Evolutionary conservation across 1,140 invertebrate species (phyloP).

Genomic region (Yoshiicerus persimilis): DNA sequence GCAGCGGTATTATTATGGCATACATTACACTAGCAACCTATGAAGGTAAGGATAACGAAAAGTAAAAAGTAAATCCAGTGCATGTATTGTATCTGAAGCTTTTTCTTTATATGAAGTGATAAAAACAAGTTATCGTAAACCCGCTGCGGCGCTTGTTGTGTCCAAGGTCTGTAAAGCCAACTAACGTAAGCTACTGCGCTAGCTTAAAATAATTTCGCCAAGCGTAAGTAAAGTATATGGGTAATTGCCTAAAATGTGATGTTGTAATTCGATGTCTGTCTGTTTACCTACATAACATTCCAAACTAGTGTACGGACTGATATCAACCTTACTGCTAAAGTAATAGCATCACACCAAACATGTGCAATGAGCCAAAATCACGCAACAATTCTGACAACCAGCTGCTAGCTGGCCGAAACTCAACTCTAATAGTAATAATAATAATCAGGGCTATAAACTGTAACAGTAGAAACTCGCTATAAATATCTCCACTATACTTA

Average conservation of each 20-base stretch:
- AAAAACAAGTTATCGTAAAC: background rate
- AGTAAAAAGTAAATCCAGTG: background rate
- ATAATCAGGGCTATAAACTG: background rate
- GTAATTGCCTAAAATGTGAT: background rate
- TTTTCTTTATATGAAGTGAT: background rate
- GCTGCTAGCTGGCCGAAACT: background rate
- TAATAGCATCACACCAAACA: slow-evolving; percentile 2
- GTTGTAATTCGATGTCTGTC: slow-evolving; percentile 1
- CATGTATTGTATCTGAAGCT: background rate
- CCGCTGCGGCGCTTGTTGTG: background rate
- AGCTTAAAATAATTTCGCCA: background rate
- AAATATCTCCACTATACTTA: background rate
- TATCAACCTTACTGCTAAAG: background rate
- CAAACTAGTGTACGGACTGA: background rate
- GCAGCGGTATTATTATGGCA: background rate
- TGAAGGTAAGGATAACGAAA: background rate
- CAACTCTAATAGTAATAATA: background rate
- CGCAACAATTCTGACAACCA: slow-evolving; percentile 6
- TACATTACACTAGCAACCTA: background rate
- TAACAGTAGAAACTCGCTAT: background rate
- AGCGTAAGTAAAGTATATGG: background rate
- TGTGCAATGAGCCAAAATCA: background rate
- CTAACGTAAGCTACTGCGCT: background rate
- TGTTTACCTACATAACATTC: background rate
- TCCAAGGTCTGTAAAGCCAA: background rate